These are phyloP conservation scores for Azorinus chamasolen DNA, from an alignment of 2,888 invertebrate genomes.

Conservation along the genomic window DNA sequence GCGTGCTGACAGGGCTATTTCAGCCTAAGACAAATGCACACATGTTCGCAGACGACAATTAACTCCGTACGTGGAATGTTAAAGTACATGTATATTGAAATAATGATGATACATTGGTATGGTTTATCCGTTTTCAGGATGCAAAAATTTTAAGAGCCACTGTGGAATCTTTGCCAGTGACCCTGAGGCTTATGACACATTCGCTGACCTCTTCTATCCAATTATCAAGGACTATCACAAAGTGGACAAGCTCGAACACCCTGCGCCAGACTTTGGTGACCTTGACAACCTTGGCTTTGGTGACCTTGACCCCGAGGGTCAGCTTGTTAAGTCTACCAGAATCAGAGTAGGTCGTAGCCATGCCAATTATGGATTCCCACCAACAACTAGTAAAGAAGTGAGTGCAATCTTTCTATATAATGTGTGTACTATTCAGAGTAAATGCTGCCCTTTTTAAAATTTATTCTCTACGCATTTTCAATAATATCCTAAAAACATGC, in stretches of 20 bases:
- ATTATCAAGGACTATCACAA: slow-evolving; percentile 87
- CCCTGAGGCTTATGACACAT: slow-evolving; percentile 78
- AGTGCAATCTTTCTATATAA: too few relatives aligned
- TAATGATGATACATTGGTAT: too few relatives aligned
- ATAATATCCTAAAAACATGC: too few relatives aligned
- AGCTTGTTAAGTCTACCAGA: slow-evolving; percentile 90
- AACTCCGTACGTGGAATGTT: too few relatives aligned
- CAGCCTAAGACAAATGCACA: too few relatives aligned
- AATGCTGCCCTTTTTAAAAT: too few relatives aligned
- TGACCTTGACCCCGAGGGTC: slow-evolving; percentile 93
- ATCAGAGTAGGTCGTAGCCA: slow-evolving; percentile 82
- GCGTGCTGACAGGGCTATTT: too few relatives aligned
- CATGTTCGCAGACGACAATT: too few relatives aligned
- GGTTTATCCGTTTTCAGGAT: slow-evolving; percentile 91
- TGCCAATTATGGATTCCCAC: slow-evolving; percentile 85
- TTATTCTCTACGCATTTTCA: too few relatives aligned
- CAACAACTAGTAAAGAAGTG: slow-evolving; percentile 91
- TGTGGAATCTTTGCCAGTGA: slow-evolving; percentile 80
- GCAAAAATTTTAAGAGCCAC: slow-evolving; percentile 98
- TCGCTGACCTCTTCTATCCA: slow-evolving; percentile 75
- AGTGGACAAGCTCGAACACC: slow-evolving; percentile 90
- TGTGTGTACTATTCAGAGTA: too few relatives aligned
- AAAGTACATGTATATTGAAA: too few relatives aligned
- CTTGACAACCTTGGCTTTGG: slow-evolving; percentile 91
- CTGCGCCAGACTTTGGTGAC: slow-evolving; percentile 95